Percentiles rank a stretch among this genome's conserved stretches.
These are phyloP conservation scores for Dryadula phaetusa DNA, from an alignment of 2,888 invertebrate species.

Conservation along the genomic window DNA sequence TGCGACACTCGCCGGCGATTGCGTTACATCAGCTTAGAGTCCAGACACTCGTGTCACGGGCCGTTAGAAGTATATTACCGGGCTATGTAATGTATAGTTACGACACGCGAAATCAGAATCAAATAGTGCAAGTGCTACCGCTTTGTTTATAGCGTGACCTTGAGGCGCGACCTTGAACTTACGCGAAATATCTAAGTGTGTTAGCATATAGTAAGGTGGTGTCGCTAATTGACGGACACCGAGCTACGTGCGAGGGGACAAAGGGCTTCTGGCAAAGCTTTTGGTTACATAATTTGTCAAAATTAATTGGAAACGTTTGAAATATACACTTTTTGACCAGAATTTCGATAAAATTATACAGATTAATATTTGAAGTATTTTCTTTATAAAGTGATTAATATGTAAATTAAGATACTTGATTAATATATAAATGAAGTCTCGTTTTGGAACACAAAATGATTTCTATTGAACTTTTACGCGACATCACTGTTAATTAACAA, in stretches of 20 bases:
- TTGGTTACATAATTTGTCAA: background rate
- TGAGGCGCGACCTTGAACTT: conserved; percentile 69
- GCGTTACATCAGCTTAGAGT: conserved; percentile 1
- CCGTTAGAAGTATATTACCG: background rate
- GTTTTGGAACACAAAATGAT: background rate
- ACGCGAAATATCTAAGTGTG: conserved; percentile 33
- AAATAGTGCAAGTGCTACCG: conserved; percentile 19
- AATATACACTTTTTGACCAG: background rate
- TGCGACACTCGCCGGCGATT: background rate
- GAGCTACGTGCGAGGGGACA: background rate
- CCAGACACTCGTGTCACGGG: background rate
- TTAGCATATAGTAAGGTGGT: conserved; percentile 12
- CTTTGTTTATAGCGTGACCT: conserved; percentile 61
- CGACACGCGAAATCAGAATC: background rate
- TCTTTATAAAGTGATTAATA: too few relatives aligned
- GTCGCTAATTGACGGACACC: background rate
- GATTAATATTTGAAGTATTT: background rate
- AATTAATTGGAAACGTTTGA: background rate
- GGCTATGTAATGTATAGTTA: background rate
- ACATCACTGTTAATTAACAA: too few relatives aligned
- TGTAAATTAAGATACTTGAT: too few relatives aligned
- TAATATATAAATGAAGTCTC: background rate
- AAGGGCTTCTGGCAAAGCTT: background rate
- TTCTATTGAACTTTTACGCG: background rate
- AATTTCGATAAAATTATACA: background rate